Conservation (phyloP, 2,797 vertebrate species). For the Notolepis coatsorum region DNA sequence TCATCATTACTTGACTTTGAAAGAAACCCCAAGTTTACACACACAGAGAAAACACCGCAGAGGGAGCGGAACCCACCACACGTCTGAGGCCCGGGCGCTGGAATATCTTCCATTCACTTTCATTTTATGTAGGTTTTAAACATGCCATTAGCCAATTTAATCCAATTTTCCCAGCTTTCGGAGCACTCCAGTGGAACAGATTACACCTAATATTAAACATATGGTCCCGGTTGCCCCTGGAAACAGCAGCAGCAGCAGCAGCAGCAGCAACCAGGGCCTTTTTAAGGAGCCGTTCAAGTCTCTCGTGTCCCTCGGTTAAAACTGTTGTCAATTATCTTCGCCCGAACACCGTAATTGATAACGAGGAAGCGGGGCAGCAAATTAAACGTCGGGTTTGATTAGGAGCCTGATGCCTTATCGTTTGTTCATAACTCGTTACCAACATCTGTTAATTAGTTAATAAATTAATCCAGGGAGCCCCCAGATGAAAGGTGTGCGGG, state of each 20-base stretch:
- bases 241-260: slow-evolving; percentile 65
- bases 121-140: slow-evolving; percentile 88
- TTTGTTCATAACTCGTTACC: slow-evolving; percentile 85
- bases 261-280: slow-evolving; percentile 48
- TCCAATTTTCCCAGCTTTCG: slow-evolving; percentile 86
- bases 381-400: slow-evolving; percentile 87
- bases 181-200: slow-evolving; percentile 86
- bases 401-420: slow-evolving; percentile 84
- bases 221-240: slow-evolving; percentile 78
- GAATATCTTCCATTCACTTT: slow-evolving; percentile 86
- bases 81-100: slow-evolving; percentile 59
- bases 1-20: slow-evolving; percentile 76
- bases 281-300: slow-evolving; percentile 74
- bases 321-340: slow-evolving; percentile 78
- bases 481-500: slow-evolving; percentile 69
- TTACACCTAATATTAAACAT: slow-evolving; percentile 89
- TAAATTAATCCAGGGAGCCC: slow-evolving; percentile 68
- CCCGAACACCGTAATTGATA: slow-evolving; percentile 81
- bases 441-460: slow-evolving; percentile 86
- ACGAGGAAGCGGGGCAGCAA: slow-evolving; percentile 81
- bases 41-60: slow-evolving; percentile 66
- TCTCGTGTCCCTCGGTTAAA: slow-evolving; percentile 61
- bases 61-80: slow-evolving; percentile 70
- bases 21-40: slow-evolving; percentile 81
- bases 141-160: slow-evolving; percentile 89